Percentiles rank a stretch among this genome's conserved stretches.
These are phyloP conservation scores for Sabellastarte sp. DNA, from an alignment of 2,888 invertebrate species.

Conservation along the genomic window DNA sequence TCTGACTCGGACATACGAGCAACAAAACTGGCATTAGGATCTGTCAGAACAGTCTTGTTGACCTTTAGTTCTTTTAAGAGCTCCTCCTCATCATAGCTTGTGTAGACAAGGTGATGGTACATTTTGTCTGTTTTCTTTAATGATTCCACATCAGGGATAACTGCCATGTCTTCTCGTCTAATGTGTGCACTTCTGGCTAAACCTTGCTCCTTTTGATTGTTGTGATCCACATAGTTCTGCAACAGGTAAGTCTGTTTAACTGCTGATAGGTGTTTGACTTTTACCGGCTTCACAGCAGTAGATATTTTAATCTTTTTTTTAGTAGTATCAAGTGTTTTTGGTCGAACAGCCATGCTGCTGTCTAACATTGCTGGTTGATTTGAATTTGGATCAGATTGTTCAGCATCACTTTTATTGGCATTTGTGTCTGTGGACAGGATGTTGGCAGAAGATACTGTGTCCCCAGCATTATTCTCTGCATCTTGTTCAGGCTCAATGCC, in stretches of 20 bases:
- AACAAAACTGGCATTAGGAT: neutral
- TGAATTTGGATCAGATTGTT: neutral
- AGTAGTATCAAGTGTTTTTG: neutral
- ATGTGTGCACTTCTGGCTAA: no score
- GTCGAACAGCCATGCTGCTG: neutral
- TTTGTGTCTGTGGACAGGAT: neutral
- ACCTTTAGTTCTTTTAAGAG: slow-evolving; percentile 19
- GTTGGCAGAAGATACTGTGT: no score
- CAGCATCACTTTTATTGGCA: neutral
- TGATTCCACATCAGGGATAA: neutral
- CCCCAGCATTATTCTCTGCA: neutral
- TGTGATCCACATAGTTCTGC: no score
- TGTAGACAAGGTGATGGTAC: slow-evolving; percentile 26
- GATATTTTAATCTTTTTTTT: neutral
- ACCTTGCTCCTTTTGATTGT: no score
- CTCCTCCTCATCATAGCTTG: slow-evolving; percentile 28
- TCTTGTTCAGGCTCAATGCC: neutral
- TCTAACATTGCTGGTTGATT: neutral
- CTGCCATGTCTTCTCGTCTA: neutral
- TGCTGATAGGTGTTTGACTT: neutral
- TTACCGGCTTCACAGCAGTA: neutral
- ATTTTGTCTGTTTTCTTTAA: slow-evolving; percentile 15
- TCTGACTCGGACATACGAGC: slow-evolving; percentile 15
- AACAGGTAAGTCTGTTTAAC: neutral
- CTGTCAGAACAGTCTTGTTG: slow-evolving; percentile 7